Conservation (phyloP, 2,113 vertebrate genomes). For the Pygoscelis antarcticus region DNA sequence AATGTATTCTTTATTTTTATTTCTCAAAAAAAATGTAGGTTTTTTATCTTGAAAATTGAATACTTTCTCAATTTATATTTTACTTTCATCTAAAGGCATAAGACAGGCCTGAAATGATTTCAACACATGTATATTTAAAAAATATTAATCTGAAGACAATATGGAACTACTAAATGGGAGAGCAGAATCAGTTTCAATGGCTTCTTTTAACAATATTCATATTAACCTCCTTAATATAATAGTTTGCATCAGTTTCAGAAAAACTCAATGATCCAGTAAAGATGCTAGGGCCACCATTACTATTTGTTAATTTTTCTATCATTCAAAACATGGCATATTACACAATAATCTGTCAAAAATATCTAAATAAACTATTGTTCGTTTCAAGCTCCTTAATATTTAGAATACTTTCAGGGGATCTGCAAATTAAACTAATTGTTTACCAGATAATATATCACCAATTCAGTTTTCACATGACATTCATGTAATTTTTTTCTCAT, state of each 20-base stretch:
- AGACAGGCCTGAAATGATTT: background rate
- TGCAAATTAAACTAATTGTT: background rate
- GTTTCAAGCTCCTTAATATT: background rate
- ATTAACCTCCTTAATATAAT: background rate
- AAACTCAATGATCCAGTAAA: background rate
- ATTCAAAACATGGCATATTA: background rate
- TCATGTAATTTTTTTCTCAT: background rate
- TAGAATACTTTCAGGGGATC: background rate
- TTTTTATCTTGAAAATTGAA: background rate
- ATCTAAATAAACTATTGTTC: background rate
- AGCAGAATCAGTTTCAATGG: background rate
- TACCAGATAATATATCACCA: background rate
- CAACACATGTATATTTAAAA: background rate
- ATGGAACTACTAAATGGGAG: background rate
- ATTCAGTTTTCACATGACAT: background rate
- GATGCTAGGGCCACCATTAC: fast-evolving
- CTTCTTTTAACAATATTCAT: background rate
- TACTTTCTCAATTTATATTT: background rate
- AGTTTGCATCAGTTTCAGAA: background rate
- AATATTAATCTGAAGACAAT: background rate
- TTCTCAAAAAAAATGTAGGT: background rate
- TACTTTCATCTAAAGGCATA: background rate
- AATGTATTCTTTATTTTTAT: background rate
- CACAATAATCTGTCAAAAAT: background rate
- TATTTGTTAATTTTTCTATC: background rate